Evolutionary conservation across 2,888 invertebrate species (phyloP), one percentile per base, ranked within the genome.

Genomic region (Furcula furcula): DNA sequence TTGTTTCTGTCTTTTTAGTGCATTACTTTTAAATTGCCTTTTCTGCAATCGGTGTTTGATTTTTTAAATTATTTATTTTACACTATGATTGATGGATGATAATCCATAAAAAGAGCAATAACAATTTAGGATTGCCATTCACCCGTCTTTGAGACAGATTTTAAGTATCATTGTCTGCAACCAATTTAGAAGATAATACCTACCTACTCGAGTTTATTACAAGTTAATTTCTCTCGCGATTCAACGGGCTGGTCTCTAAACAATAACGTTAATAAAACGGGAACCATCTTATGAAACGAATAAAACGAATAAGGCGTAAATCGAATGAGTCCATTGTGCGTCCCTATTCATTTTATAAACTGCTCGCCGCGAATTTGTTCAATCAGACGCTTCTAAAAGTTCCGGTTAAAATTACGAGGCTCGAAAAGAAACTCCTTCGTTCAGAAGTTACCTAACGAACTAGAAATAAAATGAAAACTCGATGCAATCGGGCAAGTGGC

Each of bases 311-410:
- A 64, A 58, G 60, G 52, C 67, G 58, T 65, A 74, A 80, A 79
- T 82, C 76, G 71, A 78, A 78, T 81, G 69, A 72, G 60, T 40
- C 65, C 54, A 70, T 76, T 78, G 75, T 75, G 57, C 51, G 55
- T 55, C 53, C 44, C 49, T 46, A 55, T 62, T 64, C 69, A 73
- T 76, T 76, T 73, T 69, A 73, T 73, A 76, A 76, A 70, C 67
- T 65, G 64, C 47, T 65, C 49, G 53, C 64, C 66, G 63, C 65
- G 68, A 70, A 74, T 72, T 69, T 59, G 69, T 68, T 71, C 69
- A 65, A 56, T 60, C 64, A 63, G 50, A 64, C 68, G 52, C 57
- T 55, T 52, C 54, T 48, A 40, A 53, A 67, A 76, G 65, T 74
- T 76, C 67, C 71, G 69, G 51, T 65, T 63, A 63, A 67, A 78